Base-by-base conservation (phyloP, 2,888 invertebrate genomes). In the Gasteruption jaculator region DNA sequence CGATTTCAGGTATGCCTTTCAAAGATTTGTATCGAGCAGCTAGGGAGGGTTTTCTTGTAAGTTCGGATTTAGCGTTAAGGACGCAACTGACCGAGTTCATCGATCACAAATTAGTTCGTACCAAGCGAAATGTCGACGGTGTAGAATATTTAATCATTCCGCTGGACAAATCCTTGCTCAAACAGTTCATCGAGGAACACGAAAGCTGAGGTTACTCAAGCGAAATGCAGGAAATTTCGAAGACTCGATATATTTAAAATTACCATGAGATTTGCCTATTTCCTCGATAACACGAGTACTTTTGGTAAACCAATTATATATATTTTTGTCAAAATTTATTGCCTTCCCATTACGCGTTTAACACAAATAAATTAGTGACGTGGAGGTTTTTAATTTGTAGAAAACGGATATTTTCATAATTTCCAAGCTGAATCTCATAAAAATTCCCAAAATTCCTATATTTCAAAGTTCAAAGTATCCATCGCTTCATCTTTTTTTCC, bases 21-120 rank as follows among this genome's bases (percentile, higher is more conserved):
- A 87, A 86, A 66, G 90, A 92, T 54, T 71, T 92, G 20, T 95
- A 94, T 69, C 81, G 83, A 49, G 77, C 82, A 51, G 88, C 91
- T 57, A 79, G 94, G 26, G 93, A 94, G 71, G 81, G 83, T 14
- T 95, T 96, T 71, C 75, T 95, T 24, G 95, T 93, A 0, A 95
- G 91, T 67, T 91, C 91, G 0, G 95, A 97, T 71, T 76, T 89
- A 39, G 92, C 92, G 0, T 72, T 97, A 43, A 80, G 93, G 52
- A 87, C 93, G 4, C 93, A 95, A 61, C 76, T 97, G 3, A 93
- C 90, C 0, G 97, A 97, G 73, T 97, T 96, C 72, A 74, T 90
- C 34, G 96, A 97, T 72, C 97, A 97, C 70, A 91, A 93, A 68
- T 76, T 97, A 56, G 82, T 95, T 4, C 86, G 83, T 68, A 81